These are phyloP conservation scores for Hyperoodon ampullatus DNA, from an alignment of 2,113 vertebrate species.

Conservation along the genomic window DNA sequence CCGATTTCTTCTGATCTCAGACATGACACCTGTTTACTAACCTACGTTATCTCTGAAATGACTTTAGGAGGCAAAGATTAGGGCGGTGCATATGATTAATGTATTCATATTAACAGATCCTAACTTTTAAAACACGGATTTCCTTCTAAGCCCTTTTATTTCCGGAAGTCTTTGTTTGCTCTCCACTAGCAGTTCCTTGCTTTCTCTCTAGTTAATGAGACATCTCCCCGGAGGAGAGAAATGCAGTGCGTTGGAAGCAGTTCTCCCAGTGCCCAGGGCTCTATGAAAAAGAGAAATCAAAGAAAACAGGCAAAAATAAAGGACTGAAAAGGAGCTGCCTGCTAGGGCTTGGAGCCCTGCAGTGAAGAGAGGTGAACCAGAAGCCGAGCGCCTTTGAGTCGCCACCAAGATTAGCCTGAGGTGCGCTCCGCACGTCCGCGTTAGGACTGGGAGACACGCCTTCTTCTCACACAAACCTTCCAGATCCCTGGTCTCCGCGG, in stretches of 20 bases:
- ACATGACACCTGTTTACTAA: neutral
- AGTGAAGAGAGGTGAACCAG: neutral
- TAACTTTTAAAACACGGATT: neutral
- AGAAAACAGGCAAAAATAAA: neutral
- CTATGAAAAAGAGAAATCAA: neutral
- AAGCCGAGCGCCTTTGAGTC: constrained; percentile 67
- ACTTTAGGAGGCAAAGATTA: neutral
- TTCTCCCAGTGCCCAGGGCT: neutral
- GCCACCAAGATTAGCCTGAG: constrained; percentile 58
- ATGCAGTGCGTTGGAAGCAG: neutral
- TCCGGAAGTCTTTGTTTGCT: neutral
- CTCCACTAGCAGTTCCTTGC: neutral
- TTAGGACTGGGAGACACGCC: constrained; percentile 75
- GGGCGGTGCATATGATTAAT: neutral
- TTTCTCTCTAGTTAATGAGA: neutral
- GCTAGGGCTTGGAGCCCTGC: neutral
- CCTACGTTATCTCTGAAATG: neutral
- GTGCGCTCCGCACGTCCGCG: constrained; percentile 75
- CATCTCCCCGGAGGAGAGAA: neutral
- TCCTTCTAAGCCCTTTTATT: neutral
- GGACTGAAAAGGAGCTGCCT: neutral
- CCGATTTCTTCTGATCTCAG: neutral
- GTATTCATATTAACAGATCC: neutral
- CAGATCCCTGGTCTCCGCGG: constrained; percentile 26
- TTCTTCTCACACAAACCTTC: constrained; percentile 60